A percentile compares a stretch with the other conserved stretches of the same genome.
Conservation (phyloP, 2,797 vertebrate genomes). For the Arremon brunneinucha region DNA sequence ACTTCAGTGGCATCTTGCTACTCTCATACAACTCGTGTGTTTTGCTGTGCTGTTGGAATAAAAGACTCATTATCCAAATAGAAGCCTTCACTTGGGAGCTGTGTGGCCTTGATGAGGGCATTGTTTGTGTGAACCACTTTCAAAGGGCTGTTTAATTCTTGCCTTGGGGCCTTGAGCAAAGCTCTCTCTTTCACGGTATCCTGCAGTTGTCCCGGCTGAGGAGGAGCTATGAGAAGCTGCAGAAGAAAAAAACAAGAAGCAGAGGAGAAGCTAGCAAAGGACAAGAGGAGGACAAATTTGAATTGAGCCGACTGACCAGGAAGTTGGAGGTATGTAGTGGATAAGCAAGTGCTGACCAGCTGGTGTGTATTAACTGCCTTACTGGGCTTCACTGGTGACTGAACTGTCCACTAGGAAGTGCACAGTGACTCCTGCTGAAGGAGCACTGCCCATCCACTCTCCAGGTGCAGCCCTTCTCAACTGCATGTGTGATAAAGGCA, state of each 20-base stretch:
- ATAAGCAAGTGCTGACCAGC: background rate
- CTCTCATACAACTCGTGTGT: rapidly evolving
- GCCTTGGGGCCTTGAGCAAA: background rate
- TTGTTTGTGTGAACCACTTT: slow-evolving; percentile 1
- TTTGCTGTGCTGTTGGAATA: background rate
- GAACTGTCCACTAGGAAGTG: background rate
- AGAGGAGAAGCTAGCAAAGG: slow-evolving; percentile 71
- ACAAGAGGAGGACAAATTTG: slow-evolving; percentile 74
- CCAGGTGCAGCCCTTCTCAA: background rate
- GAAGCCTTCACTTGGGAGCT: background rate
- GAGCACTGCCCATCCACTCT: background rate
- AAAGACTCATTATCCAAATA: background rate
- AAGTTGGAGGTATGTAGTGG: slow-evolving; percentile 80
- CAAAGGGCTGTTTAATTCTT: background rate
- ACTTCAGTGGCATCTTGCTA: background rate
- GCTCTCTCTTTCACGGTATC: slow-evolving; percentile 14
- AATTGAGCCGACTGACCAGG: slow-evolving; percentile 77
- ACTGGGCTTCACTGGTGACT: background rate
- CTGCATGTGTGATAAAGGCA: background rate
- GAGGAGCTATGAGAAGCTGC: slow-evolving; percentile 91
- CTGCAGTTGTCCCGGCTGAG: slow-evolving; percentile 86
- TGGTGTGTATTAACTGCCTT: background rate
- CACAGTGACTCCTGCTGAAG: background rate
- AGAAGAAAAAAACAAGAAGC: slow-evolving; percentile 81
- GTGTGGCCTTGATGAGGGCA: background rate